Base-by-base conservation (phyloP, 2,888 invertebrate genomes). In the Platynereis dumerilii region DNA sequence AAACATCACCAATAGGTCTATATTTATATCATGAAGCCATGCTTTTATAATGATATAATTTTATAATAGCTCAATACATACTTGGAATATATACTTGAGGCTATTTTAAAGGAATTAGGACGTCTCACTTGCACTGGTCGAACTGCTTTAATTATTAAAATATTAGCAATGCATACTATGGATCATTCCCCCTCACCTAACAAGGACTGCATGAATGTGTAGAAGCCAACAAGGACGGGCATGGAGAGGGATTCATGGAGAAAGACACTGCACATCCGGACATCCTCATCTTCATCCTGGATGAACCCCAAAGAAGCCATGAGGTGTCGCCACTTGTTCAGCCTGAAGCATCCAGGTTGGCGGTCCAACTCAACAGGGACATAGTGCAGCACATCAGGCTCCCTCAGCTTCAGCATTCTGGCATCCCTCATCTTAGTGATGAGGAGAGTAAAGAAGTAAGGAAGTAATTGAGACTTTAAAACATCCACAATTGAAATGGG, bases 321-420 rank as follows among this genome's bases (percentile, higher is more conserved):
- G 39, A 61, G 61, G 15, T 61, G 61, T 29, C 61, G 61, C 61
- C 61, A 61, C 55, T 54, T 48, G 42, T 61, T 42, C 7, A 61
- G 17, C 1, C 39, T 52, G 61, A 61, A 61, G 24, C 53, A 20
- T 2, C 10, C 42, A 1, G 61, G 61, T 39, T 54, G 48, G 42
- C 20, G 17, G 54, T 61, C 55, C 42, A 24, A 26, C 22, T 61
- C 55, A 15, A 61, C 61, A 3, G 27, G 34, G 22, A 61, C 39
- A 15, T 53, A 39, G 24, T 61, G 61, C 34, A 55, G 20, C 2
- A 15, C 24, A 22, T 39, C 10, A 12, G 54, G 61, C 10, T 27
- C 54, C 1, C 55, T n/a, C 20, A 54, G 44, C 24, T 61, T 61
- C 44, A 61, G 26, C 26, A 39, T 26, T 7, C 55, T 20, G 12